Percentiles rank a stretch among this genome's conserved stretches.
phyloP scores from a whole-genome alignment of 1,140 invertebrate species.

The Onthophagus taurus region DNA sequence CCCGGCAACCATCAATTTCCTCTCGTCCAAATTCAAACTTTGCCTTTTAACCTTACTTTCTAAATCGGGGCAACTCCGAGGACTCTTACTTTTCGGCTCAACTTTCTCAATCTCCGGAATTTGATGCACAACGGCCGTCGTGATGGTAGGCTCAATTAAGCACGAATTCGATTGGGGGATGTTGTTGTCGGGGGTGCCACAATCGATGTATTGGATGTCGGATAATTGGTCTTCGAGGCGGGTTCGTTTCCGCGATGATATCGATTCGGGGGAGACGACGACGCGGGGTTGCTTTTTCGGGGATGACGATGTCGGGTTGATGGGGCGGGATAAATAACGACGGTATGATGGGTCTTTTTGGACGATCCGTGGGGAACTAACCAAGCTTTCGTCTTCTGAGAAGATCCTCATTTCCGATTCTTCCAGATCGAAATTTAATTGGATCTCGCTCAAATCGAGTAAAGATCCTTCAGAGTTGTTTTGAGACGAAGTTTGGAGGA shows the following conservation, averaged over 20 bases:
- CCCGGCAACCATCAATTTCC: no score
- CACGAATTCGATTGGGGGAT: no score
- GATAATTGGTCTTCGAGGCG: conserved; percentile 52
- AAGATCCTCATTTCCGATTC: conserved; percentile 79
- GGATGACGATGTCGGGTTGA: conserved; percentile 45
- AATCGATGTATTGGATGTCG: conserved; percentile 54
- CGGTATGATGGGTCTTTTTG: conserved; percentile 38
- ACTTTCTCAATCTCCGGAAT: conserved; percentile 19
- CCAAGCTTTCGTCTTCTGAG: conserved; percentile 67
- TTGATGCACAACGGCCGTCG: conserved; percentile 28
- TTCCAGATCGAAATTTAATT: conserved; percentile 72
- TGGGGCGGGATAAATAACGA: conserved; percentile 36
- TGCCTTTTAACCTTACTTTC: conserved; percentile 28
- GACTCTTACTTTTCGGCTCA: conserved; percentile 34
- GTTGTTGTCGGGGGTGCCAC: conserved; percentile 48
- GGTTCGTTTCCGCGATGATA: conserved; percentile 43
- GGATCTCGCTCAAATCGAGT: conserved; percentile 69
- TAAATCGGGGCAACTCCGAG: conserved; percentile 33
- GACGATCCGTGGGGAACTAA: conserved; percentile 41
- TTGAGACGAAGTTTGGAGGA: conserved; percentile 43
- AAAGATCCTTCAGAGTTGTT: conserved; percentile 39
- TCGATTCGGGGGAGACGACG: conserved; percentile 35
- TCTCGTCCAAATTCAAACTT: conserved; percentile 27
- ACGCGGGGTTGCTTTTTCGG: conserved; percentile 46
- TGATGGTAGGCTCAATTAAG: no score